Evolutionary conservation across 2,797 vertebrate genomes (phyloP).

Genomic region (Hafferia zeledoni): DNA sequence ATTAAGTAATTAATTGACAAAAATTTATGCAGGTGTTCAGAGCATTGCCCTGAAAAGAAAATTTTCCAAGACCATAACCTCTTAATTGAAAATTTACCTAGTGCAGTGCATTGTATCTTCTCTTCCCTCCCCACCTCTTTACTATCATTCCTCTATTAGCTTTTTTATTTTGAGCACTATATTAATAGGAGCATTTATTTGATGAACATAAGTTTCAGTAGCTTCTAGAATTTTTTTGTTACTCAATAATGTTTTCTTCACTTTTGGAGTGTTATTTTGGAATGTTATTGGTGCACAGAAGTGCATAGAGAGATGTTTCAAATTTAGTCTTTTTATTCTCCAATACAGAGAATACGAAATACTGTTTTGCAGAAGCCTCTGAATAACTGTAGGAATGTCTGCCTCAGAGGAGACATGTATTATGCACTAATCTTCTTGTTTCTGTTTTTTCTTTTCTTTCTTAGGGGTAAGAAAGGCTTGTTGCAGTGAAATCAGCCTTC

Average conservation of each 20-base stretch:
- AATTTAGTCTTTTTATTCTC: constrained; percentile 30
- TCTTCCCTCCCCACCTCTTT: background rate
- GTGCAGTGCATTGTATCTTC: background rate
- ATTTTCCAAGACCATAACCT: background rate
- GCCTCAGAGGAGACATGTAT: constrained; percentile 48
- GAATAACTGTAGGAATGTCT: constrained; percentile 29
- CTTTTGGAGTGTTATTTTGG: background rate
- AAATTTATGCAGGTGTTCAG: background rate
- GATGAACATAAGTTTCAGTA: background rate
- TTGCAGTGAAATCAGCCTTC: constrained; percentile 28
- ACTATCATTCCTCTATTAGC: background rate
- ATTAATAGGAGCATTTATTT: background rate
- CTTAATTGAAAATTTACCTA: background rate
- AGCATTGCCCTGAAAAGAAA: background rate
- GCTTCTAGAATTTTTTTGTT: background rate
- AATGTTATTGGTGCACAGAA: background rate
- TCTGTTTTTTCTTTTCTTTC: background rate
- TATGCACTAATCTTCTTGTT: constrained; percentile 47
- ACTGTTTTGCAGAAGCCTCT: constrained; percentile 47
- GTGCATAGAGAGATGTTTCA: background rate
- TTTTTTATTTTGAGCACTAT: background rate
- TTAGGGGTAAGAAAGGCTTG: constrained; percentile 14
- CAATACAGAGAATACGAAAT: constrained; percentile 53
- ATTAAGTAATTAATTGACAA: constrained; percentile 2
- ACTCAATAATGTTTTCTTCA: background rate